Base-by-base conservation (phyloP, 1,140 invertebrate genomes). In the Acromyrmex heyeri region DNA sequence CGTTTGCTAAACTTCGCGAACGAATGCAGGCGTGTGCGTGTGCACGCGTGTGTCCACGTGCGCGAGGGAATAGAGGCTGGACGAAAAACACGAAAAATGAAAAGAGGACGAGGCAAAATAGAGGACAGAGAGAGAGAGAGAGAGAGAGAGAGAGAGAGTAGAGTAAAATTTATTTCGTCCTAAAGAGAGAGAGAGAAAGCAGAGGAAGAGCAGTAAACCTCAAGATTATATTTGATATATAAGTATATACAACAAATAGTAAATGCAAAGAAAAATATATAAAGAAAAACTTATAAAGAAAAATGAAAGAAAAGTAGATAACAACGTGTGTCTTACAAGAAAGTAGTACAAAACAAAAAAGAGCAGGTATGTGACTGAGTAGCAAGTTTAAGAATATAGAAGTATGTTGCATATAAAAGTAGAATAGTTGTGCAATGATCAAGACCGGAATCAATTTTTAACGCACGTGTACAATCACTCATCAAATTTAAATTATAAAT, bases 1-100 rank as follows among this genome's bases (percentile, higher is more conserved):
- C 77, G 86, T 86, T 87, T 87, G 83, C 85, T 87, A 86, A 82
- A 86, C 77, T 88, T 83, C 61, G 72, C 55, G 70, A 61, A 67
- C 75, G 76, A 62, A 34, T 65, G 67, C 70, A 62, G 24, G 30
- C 44, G 53, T 75, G 55, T 30, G 30, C 30, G 30, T 30, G 30
- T 30, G 30, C 30, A 30, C 30, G 30, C 30, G 30, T 38, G 50
- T 44, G 59, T 48, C 53, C 67, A 73, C 79, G 69, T 61, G 69
- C 55, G 55, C 18, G 38, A 18, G 55, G n/a, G 61, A 55, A 27
- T 48, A 30, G 69, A 34, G 48, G 57, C 53, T 73, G 69, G 24
- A 50, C 69, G 79, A 73, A 73, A 73, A 83, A 61, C 67, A 50
- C 18, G 69, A 83, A 73, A 30, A 44, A 57, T 72, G 65, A 44